Evolutionary conservation across 35 echinoderm and acorn worm species (phyloP), one percentile per base, ranked within the genome.

Genomic region (Lytechinus pictus): DNA sequence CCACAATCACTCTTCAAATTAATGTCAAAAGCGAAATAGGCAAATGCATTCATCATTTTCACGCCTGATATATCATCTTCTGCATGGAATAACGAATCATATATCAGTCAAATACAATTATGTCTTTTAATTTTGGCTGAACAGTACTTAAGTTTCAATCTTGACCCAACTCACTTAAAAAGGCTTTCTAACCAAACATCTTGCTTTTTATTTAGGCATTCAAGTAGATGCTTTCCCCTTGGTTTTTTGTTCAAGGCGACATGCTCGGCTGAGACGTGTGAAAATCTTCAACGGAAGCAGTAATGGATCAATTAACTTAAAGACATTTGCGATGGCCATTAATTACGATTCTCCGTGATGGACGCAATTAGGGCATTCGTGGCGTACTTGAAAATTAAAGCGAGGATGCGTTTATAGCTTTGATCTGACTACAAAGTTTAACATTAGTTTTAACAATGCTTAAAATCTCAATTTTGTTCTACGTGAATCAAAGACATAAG

Each of bases 281-380:
- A 71, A 71, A 71, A 10, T 21, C 61, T 71, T 71, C 24, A 4
- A 21, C 14, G n/a, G 66, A 79, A 79, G 66, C 21, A 27, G 66
- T 79, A 79, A 79, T 79, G 66, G 66, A n/a, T 79, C 66, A 79
- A 79, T 79, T 79, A 79, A 79, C 66, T 79, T 79, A 14, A 79
- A 79, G 19, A n/a, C 66, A 79, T 79, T 79, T 79, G 66, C 66
- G 66, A 79, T 79, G 66, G 66, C 66, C 66, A 79, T 79, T 79
- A 79, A 79, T 79, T 79, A 79, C 66, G 3, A 79, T 4, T 79
- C 66, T 24, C 13, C 66, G 66, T 24, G 66, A 79, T 79, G 66
- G 66, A 79, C 66, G 66, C 16, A 79, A 79, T 79, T 79, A 79
- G 66, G 5, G 21, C 66, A 79, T 79, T 79, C 66, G 8, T 16